Conservation (phyloP, 2,113 vertebrate species). For the Trogon surrucura region DNA sequence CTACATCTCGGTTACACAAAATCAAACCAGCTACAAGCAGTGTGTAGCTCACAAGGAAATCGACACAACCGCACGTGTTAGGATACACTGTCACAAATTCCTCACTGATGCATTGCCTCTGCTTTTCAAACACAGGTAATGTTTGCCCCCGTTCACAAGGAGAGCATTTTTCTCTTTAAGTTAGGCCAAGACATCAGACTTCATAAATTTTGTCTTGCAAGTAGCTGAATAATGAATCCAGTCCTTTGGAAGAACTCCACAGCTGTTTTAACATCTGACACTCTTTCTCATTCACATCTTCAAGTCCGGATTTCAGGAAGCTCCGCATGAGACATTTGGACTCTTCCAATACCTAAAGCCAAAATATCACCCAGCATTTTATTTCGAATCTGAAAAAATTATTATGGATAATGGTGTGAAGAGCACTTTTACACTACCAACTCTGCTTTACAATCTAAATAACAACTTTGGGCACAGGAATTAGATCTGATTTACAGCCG, state of each 20-base stretch:
- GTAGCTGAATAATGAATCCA: conserved; percentile 94
- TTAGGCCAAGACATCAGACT: conserved; percentile 76
- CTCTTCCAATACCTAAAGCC: conserved; percentile 90
- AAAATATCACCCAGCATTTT: conserved; percentile 4
- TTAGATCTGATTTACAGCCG: background rate
- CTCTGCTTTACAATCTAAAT: background rate
- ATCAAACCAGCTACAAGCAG: conserved; percentile 68
- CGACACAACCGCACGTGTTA: conserved; percentile 67
- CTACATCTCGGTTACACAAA: conserved; percentile 66
- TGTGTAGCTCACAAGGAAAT: conserved; percentile 68
- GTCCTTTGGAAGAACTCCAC: conserved; percentile 96
- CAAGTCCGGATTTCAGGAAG: conserved; percentile 89
- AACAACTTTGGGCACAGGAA: background rate
- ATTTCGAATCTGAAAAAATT: background rate
- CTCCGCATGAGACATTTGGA: conserved; percentile 94
- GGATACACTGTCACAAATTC: conserved; percentile 69
- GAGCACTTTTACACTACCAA: background rate
- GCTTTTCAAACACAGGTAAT: conserved; percentile 39
- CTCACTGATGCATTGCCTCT: conserved; percentile 54
- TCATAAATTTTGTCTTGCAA: conserved; percentile 93
- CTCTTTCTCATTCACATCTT: conserved; percentile 95
- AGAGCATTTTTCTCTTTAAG: background rate
- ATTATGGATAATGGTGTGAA: rapidly evolving
- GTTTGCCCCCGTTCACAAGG: conserved; percentile 34
- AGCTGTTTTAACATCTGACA: conserved; percentile 96